Base-by-base conservation (phyloP, 2,888 invertebrate genomes). In the Drosophila acutilabella region DNA sequence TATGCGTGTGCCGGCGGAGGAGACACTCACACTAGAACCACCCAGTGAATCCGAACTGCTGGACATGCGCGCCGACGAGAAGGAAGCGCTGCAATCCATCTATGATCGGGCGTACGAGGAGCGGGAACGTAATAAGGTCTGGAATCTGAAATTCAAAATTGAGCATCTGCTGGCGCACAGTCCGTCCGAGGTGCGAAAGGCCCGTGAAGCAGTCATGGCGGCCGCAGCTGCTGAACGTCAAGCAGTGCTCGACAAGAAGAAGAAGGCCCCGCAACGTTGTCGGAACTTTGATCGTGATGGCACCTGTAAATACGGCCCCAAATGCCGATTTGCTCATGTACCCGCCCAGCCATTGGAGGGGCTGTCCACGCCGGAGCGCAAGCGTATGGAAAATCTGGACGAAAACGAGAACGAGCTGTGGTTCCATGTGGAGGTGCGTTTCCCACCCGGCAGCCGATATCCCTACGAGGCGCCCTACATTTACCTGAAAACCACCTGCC, bases 311-410 rank as follows among this genome's bases (percentile, higher is more conserved):
- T 97, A 94, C 92, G 96, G 96, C 10, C 93, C 93, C 47, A 96
- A 95, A 87, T 97, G 97, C 92, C 94, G 95, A 85, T 96, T 96
- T 93, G 93, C 94, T 23, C 97, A 97, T 90, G 94, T 95, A 44
- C 76, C 78, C 0, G 51, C 65, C 82, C 91, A 93, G 38, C 72
- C 81, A 30, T 2, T 8, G 0, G 74, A 65, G 26, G 40, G 11
- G 8, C 4, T 45, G 30, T 18, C 48, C 0, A 71, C 71, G 1
- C 64, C 84, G 14, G 81, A 85, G 30, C 82, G 76, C 18, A 65
- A 65, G 51, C 73, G 62, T 2, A 36, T n/a, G 48, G 71, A 76
- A 0, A 71, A 71, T 48, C 38, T 85, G 30, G 91, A 84, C 52
- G 84, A 86, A 23, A 90, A 92, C 77, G 93, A 90, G 10, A 89